Conservation (phyloP, 2,797 vertebrate genomes). For the Pseudocheirus occidentalis region DNA sequence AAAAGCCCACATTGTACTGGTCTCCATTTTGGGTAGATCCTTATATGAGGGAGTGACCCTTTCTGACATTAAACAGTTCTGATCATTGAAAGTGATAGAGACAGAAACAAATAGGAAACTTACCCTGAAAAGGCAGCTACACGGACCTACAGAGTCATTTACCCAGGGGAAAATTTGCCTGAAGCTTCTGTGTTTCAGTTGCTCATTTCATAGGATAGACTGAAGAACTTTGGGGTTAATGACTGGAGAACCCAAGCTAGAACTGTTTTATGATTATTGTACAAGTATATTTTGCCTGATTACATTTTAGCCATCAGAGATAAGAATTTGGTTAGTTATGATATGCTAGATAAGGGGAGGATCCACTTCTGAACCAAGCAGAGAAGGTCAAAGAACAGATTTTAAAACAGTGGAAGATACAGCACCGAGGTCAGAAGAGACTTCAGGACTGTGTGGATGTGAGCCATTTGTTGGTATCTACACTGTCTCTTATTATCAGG, state of each 20-base stretch:
- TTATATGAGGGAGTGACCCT: not conserved
- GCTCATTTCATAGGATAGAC: not conserved
- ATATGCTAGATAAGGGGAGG: not conserved
- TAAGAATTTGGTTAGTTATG: not conserved
- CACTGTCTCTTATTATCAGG: not conserved
- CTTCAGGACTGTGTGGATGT: not conserved
- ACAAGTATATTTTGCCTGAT: not conserved
- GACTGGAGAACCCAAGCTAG: not conserved
- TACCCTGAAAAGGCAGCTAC: not conserved
- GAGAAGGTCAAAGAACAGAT: not conserved
- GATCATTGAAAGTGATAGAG: not conserved
- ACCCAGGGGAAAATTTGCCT: not conserved
- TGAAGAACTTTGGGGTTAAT: not conserved
- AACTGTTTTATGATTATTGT: not conserved
- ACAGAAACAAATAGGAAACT: not conserved
- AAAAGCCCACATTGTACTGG: not conserved
- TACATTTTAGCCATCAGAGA: not conserved
- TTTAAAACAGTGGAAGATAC: constrained; percentile 1
- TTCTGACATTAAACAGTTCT: not conserved
- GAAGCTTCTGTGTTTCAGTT: not conserved
- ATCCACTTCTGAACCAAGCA: not conserved
- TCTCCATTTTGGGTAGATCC: not conserved
- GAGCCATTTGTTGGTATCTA: not conserved
- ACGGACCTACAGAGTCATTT: not conserved
- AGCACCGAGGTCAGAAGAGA: not conserved